These are phyloP conservation scores for Nestor notabilis DNA, from an alignment of 2,113 vertebrate genomes.

Conservation along the genomic window DNA sequence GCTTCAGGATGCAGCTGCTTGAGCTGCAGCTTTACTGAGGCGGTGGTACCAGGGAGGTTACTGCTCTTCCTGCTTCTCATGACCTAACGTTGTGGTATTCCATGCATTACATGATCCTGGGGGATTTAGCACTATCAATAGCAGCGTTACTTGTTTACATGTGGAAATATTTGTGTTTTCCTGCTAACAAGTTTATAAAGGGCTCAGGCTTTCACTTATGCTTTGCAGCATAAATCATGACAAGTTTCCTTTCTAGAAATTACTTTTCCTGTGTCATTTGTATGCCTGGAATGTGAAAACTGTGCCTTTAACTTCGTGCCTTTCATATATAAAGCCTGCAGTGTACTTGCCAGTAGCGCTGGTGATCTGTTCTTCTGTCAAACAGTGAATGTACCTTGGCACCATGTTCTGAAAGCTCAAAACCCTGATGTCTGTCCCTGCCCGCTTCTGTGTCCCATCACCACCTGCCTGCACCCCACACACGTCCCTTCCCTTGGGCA, in stretches of 20 bases:
- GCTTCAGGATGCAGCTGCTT: background rate
- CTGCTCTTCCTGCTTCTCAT: background rate
- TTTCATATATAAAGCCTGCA: background rate
- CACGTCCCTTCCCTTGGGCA: rapidly evolving
- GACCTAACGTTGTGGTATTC: background rate
- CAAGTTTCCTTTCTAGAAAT: background rate
- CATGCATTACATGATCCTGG: background rate
- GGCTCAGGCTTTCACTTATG: background rate
- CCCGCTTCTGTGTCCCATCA: rapidly evolving
- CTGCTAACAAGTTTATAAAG: background rate
- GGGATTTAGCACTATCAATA: background rate
- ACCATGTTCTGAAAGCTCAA: background rate
- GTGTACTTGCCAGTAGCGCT: background rate
- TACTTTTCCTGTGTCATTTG: background rate
- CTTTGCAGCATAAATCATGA: background rate
- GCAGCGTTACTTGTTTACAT: background rate
- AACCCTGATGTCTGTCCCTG: rapidly evolving
- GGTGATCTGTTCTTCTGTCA: background rate
- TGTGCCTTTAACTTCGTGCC: background rate
- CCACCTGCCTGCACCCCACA: rapidly evolving
- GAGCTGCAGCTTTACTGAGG: background rate
- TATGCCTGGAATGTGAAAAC: background rate
- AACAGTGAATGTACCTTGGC: background rate
- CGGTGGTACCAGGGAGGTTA: background rate
- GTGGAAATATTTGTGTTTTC: background rate